These are phyloP conservation scores for Drosophila azteca DNA, from an alignment of 1,140 invertebrate species.

Conservation along the genomic window DNA sequence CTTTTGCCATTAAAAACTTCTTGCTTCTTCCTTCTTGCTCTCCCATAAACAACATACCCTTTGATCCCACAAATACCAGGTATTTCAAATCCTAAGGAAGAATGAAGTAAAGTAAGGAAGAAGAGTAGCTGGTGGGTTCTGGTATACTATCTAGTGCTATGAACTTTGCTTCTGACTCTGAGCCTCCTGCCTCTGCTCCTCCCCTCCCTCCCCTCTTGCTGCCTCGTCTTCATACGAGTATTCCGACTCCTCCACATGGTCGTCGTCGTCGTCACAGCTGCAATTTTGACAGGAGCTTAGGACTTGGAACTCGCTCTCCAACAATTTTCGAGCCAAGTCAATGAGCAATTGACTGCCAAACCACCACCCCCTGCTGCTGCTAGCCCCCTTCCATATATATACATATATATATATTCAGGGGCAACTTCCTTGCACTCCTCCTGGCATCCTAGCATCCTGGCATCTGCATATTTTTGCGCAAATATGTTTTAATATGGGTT, in stretches of 20 bases:
- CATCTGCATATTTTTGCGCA: slow-evolving; percentile 60
- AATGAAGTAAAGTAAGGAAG: neutral
- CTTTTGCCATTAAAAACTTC: no score
- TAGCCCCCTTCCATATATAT: slow-evolving; percentile 16
- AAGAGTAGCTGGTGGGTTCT: slow-evolving; percentile 18
- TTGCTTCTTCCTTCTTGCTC: no score
- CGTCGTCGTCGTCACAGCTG: slow-evolving; percentile 36
- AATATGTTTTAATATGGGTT: slow-evolving; percentile 61
- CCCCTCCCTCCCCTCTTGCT: neutral
- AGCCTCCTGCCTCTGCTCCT: no score
- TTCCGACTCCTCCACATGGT: no score
- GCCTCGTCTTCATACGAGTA: no score
- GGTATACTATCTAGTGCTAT: slow-evolving; percentile 4
- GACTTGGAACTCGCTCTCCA: slow-evolving; percentile 26
- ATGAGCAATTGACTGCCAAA: slow-evolving; percentile 75
- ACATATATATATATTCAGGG: slow-evolving; percentile 3
- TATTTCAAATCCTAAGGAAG: no score
- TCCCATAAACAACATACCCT: no score
- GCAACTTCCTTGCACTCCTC: slow-evolving; percentile 31
- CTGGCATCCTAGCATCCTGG: neutral
- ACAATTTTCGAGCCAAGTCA: slow-evolving; percentile 65
- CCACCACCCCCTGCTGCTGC: neutral
- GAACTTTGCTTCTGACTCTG: slow-evolving; percentile 41
- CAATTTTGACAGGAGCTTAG: slow-evolving; percentile 57
- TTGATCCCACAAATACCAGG: no score